phyloP scores from a whole-genome alignment of 2,888 invertebrate species.

The Elegia similella region DNA sequence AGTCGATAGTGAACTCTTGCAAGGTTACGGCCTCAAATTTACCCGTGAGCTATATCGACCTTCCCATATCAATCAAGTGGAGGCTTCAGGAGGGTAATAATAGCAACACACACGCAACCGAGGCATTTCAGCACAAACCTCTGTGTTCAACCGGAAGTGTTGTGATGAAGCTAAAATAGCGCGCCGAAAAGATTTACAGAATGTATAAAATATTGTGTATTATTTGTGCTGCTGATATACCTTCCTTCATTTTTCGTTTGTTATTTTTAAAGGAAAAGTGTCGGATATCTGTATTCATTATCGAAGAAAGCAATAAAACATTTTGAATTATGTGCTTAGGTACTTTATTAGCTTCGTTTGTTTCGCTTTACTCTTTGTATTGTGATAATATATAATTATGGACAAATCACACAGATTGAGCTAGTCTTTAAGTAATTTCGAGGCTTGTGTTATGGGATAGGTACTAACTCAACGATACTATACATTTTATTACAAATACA shows the following conservation, averaged over 20 bases:
- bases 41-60: slow-evolving; percentile 52
- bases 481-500: no score
- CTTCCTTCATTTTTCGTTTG: neutral
- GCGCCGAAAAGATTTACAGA: neutral
- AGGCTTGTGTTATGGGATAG: no score
- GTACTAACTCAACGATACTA: no score
- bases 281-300: neutral
- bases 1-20: slow-evolving; percentile 27
- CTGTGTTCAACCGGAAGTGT: slow-evolving; percentile 6
- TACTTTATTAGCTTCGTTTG: neutral
- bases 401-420: no score
- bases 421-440: no score
- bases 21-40: slow-evolving; percentile 49
- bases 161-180: neutral
- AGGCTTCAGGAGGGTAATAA: slow-evolving; percentile 58
- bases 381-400: no score
- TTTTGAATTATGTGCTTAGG: no score
- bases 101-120: slow-evolving; percentile 60
- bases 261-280: neutral
- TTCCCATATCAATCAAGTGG: slow-evolving; percentile 59
- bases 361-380: neutral
- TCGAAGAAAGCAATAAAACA: no score
- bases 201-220: neutral
- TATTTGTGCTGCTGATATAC: neutral
- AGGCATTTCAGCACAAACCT: slow-evolving; percentile 38